Evolutionary conservation across 2,888 invertebrate species (phyloP).

Genomic region (Philonicus albiceps): DNA sequence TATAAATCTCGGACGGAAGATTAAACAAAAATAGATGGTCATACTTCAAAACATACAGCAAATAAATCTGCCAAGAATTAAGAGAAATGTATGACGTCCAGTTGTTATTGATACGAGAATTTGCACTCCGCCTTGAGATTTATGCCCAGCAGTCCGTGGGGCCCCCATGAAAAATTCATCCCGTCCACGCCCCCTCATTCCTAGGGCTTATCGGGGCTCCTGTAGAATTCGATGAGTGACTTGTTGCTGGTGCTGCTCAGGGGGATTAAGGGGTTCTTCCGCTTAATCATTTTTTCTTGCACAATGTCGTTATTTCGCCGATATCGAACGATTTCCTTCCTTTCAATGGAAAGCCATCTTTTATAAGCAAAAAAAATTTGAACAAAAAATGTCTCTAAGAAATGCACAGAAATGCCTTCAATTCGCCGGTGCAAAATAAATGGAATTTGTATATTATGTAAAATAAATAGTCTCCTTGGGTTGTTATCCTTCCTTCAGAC

Average conservation of each 20-base stretch:
- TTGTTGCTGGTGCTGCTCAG: background rate
- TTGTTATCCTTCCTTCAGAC: background rate
- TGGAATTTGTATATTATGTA: background rate
- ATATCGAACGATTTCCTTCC: background rate
- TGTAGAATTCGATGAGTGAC: background rate
- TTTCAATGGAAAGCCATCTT: background rate
- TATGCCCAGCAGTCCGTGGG: background rate
- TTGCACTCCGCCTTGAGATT: constrained; percentile 13
- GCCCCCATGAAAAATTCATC: background rate
- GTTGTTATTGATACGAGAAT: constrained; percentile 12
- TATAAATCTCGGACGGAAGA: constrained; percentile 10
- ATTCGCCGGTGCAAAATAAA: background rate
- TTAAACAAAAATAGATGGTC: background rate
- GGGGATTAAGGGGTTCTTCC: background rate
- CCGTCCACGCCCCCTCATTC: background rate
- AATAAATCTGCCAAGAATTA: constrained; percentile 24
- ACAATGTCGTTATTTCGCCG: background rate
- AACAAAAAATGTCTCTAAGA: background rate
- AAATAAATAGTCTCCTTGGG: background rate
- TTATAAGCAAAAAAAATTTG: background rate
- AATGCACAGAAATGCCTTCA: background rate
- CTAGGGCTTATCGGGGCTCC: background rate
- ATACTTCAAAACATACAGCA: background rate
- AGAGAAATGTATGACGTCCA: constrained; percentile 23
- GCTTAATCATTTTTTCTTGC: background rate